Evolutionary conservation across 1,140 invertebrate genomes (phyloP).

Genomic region (Apocrypta bakeri): DNA sequence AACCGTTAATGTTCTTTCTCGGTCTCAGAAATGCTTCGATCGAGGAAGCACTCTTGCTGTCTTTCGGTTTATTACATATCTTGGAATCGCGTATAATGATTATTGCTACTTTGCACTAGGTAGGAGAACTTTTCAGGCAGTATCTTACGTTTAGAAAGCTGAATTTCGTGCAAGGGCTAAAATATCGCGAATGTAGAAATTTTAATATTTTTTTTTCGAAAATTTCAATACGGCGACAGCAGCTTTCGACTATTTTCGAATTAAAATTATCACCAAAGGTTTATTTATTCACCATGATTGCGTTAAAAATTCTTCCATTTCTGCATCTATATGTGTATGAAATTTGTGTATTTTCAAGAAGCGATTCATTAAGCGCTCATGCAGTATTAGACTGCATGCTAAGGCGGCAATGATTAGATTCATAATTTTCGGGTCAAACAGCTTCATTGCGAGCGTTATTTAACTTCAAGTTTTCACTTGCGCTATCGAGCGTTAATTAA

Average conservation of each 20-base stretch:
- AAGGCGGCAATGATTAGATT: not conserved
- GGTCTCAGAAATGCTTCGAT: not conserved
- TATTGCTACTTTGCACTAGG: conserved; percentile 34
- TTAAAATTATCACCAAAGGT: too few relatives aligned
- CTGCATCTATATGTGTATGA: too few relatives aligned
- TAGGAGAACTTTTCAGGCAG: not conserved
- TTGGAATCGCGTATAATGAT: conserved; percentile 38
- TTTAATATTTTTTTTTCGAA: too few relatives aligned
- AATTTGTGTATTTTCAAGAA: too few relatives aligned
- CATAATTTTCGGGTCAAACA: not conserved
- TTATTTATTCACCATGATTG: too few relatives aligned
- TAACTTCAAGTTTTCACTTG: not conserved
- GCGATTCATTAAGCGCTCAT: too few relatives aligned
- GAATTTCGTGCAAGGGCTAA: not conserved
- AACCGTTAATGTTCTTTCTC: not conserved
- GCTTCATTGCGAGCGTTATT: not conserved
- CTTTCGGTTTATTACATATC: conserved; percentile 27
- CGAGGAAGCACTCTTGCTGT: conserved; percentile 19
- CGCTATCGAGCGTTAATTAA: conserved; percentile 11
- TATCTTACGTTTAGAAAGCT: not conserved
- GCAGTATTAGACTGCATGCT: too few relatives aligned
- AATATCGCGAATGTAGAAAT: too few relatives aligned
- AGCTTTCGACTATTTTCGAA: too few relatives aligned
- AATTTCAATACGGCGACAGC: too few relatives aligned
- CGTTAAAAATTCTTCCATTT: too few relatives aligned